Base-by-base conservation (phyloP, 2,888 invertebrate species). In the Siphlonurus alternatus region DNA sequence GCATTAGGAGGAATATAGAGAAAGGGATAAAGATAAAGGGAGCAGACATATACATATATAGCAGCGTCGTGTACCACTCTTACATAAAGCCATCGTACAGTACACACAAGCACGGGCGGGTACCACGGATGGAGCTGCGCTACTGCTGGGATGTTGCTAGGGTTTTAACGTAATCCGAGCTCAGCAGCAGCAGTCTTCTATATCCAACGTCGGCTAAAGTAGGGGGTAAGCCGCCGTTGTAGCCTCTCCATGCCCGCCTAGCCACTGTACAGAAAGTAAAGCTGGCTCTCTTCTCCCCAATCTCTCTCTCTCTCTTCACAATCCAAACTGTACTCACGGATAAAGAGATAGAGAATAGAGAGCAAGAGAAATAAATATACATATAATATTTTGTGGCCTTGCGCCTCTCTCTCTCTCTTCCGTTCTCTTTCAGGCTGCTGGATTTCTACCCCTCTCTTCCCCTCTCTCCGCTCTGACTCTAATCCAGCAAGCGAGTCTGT, bases 121-220 rank as follows among this genome's bases (percentile, higher is more conserved):
- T 38, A 38, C 5, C 38, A 15, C 38, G 38, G 38, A 38, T 38
- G 15, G 15, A 38, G 15, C 38, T 38, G 7, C 15, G 38, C 38
- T 38, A 38, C 15, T 10, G 38, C 38, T 38, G 15, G 38, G 38
- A 38, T 38, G 38, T 38, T 38, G 38, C 7, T 38, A 56, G 22
- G 56, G 56, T 56, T 56, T 56, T 56, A 56, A 22, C 56, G 56
- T 56, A 56, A 56, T 56, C 56, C 56, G 56, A 56, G 56, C 38
- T 38, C 38, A 38, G 38, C 38, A 38, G 38, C 38, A 38, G 38
- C 38, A 38, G 38, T 15, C 38, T 38, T 38, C 38, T 38, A 38
- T 38, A 38, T 38, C 38, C 38, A 38, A 38, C 38, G 38, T 38
- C 38, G 38, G 38, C 38, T 38, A 38, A 38, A 38, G 38, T 38